Conservation (phyloP, 1,140 invertebrate species). For the Drosophila mayri region DNA sequence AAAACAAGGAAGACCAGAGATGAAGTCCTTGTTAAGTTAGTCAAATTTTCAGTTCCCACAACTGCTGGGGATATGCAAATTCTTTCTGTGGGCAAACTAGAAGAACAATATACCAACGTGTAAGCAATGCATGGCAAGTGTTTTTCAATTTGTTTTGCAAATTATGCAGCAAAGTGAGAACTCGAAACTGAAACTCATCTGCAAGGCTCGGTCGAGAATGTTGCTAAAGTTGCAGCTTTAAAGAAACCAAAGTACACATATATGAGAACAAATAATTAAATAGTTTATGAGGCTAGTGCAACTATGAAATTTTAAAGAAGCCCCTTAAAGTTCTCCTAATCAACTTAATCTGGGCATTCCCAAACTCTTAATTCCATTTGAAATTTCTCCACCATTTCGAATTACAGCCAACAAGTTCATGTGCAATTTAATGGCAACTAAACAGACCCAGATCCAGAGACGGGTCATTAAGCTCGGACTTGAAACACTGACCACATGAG, state of each 20-base stretch:
- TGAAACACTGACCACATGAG: conserved; percentile 59
- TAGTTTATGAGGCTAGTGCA: neutral
- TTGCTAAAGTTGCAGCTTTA: conserved; percentile 9
- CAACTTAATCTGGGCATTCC: conserved; percentile 15
- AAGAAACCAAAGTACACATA: neutral
- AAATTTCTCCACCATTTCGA: conserved; percentile 30
- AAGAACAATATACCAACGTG: conserved; percentile 27
- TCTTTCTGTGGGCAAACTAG: conserved; percentile 16
- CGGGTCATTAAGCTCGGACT: conserved; percentile 58
- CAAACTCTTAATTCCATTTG: conserved; percentile 52
- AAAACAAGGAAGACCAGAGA: neutral
- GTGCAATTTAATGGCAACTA: conserved; percentile 58
- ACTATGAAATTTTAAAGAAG: neutral
- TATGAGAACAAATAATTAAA: neutral
- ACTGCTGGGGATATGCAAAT: conserved; percentile 44
- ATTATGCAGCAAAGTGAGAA: conserved; percentile 47
- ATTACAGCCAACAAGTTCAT: conserved; percentile 28
- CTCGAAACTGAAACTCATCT: conserved; percentile 10
- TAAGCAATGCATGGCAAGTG: conserved; percentile 41
- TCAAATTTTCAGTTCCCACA: conserved; percentile 13
- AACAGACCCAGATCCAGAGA: conserved; percentile 48
- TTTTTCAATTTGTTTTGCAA: conserved; percentile 62
- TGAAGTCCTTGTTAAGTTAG: conserved; percentile 20
- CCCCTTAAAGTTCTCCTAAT: conserved; percentile 8
- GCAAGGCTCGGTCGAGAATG: neutral